phyloP scores from a whole-genome alignment of 2,113 vertebrate genomes.

The Tretioscincus oriximinensis region DNA sequence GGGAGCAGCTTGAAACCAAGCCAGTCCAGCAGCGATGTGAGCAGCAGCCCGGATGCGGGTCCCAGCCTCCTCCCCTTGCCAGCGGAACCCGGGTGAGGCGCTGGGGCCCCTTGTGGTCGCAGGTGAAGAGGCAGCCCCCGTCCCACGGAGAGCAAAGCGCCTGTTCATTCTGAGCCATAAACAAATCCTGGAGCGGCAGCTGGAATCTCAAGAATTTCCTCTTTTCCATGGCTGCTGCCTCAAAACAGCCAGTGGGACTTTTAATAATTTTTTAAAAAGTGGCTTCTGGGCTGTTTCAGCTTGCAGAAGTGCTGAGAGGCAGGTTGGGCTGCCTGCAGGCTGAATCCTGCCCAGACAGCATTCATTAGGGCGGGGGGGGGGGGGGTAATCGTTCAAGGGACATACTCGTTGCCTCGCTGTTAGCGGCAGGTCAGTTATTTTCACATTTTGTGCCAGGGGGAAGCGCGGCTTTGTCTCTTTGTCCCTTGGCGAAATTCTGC shows the following conservation, averaged over 20 bases:
- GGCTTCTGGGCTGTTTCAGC: not conserved
- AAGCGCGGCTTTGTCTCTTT: not conserved
- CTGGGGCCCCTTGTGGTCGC: slow-evolving; percentile 7
- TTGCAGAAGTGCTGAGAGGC: slow-evolving; percentile 27
- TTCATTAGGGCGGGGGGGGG: not conserved
- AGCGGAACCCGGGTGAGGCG: slow-evolving; percentile 74
- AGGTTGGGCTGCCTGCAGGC: slow-evolving; percentile 24
- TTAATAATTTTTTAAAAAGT: not conserved
- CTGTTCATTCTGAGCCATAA: slow-evolving; percentile 57
- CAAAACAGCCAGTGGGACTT: slow-evolving; percentile 28
- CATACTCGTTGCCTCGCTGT: too few relatives aligned
- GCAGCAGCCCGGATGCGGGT: slow-evolving; percentile 62
- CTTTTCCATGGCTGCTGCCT: slow-evolving; percentile 47
- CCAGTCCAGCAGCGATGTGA: slow-evolving; percentile 79
- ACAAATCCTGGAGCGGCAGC: slow-evolving; percentile 57
- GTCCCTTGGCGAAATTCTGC: too few relatives aligned
- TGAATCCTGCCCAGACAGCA: slow-evolving; percentile 36
- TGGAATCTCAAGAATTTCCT: slow-evolving; percentile 70
- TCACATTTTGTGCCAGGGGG: not conserved
- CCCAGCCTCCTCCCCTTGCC: slow-evolving; percentile 56
- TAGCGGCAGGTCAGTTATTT: not conserved
- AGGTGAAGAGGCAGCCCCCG: slow-evolving; percentile 41
- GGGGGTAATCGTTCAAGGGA: not conserved
- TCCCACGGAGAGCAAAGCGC: slow-evolving; percentile 38
- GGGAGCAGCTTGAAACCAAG: slow-evolving; percentile 73